Base-by-base conservation (phyloP, 2,888 invertebrate genomes). In the Oxytorus armatus region DNA sequence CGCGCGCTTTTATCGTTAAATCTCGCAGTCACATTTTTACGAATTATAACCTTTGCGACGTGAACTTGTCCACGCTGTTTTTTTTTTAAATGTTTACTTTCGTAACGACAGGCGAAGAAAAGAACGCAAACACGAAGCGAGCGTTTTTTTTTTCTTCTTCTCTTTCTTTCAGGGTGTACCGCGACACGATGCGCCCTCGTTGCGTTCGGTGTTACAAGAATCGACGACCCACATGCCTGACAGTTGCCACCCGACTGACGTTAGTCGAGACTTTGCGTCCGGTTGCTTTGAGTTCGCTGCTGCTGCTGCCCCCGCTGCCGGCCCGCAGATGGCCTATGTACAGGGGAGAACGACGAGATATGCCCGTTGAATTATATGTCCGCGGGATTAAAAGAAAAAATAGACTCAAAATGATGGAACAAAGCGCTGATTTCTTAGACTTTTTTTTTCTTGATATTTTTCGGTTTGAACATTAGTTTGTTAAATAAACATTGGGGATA, bases 211-310 rank as follows among this genome's bases (percentile, higher is more conserved):
- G 82, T 14, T 70, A 74, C 65, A 33, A 65, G 61, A 42, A n/a
- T 23, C 57, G 55, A 59, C 69, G 47, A 82, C 83, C 74, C 59
- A 82, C 89, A 85, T 85, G 84, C 86, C 82, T 84, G 87, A 89
- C 87, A 87, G 90, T 91, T 90, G 89, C 91, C 90, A 91, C 89
- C 90, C 91, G 88, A 91, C 91, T 91, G 89, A 87, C 83, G 83
- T 81, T 84, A 77, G 21, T 18, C 47, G 44, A 65, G 65, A 65
- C 75, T 14, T 3, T 73, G 55, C 68, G 74, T 82, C 79, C 82
- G 77, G 76, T 74, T 44, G 18, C 36, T 11, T 33, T 18, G 36
- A 8, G 36, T 18, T 47, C 78, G 81, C 77, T 70, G 68, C 47
- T 75, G 65, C 77, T 68, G 77, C 57, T 53, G 4, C 25, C 18